phyloP scores from a whole-genome alignment of 2,888 invertebrate species.

The Nebria brevicollis region DNA sequence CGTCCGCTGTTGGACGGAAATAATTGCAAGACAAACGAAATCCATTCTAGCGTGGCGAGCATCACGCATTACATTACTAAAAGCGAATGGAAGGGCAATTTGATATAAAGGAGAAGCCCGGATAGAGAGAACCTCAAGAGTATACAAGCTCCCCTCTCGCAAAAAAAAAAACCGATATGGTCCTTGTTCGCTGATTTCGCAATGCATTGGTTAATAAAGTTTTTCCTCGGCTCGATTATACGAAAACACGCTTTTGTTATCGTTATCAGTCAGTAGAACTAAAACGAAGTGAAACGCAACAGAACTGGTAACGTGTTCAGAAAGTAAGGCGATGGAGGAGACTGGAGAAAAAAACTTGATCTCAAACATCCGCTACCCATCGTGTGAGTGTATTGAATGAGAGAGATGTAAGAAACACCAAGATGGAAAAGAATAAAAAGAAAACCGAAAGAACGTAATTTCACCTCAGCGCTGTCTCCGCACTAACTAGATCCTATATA shows the following conservation, averaged over 20 bases:
- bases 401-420: not conserved
- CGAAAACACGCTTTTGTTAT: not conserved
- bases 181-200: too few relatives aligned
- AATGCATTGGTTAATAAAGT: too few relatives aligned
- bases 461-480: conserved; percentile 24
- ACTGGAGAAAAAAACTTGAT: not conserved
- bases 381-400: conserved; percentile 8
- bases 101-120: not conserved
- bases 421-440: not conserved
- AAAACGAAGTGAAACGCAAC: not conserved
- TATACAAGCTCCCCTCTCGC: not conserved
- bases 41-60: conserved; percentile 31
- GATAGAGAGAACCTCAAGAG: not conserved
- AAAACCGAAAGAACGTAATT: conserved; percentile 18
- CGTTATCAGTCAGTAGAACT: not conserved
- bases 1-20: conserved; percentile 23
- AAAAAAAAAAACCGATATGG: not conserved
- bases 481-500: conserved; percentile 27
- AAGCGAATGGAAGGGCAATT: not conserved
- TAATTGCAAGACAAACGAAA: conserved; percentile 45
- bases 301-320: not conserved
- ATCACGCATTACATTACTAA: conserved; percentile 33
- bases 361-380: not conserved
- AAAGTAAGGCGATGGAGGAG: not conserved
- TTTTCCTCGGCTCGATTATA: too few relatives aligned